Conservation (phyloP, 2,888 invertebrate genomes). For the Drepanosiphum platanoidis region DNA sequence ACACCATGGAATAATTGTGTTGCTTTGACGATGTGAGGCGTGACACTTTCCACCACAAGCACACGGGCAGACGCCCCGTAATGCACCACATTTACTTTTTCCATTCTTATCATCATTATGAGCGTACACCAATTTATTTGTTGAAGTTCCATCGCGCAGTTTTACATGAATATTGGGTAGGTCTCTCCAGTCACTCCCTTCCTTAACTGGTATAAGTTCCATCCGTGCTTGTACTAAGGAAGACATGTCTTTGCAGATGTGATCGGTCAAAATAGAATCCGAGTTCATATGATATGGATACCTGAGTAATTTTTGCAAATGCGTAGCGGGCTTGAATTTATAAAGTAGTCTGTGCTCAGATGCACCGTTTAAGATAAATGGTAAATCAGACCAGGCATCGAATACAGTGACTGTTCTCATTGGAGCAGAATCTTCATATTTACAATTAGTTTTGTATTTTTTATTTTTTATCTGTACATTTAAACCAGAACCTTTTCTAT, state of each 20-base stretch:
- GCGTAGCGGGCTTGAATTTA: conserved; percentile 76
- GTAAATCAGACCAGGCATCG: conserved; percentile 85
- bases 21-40: conserved; percentile 78
- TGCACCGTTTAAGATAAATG: conserved; percentile 78
- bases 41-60: conserved; percentile 75
- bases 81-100: conserved; percentile 68
- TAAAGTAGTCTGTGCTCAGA: conserved; percentile 77
- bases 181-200: conserved; percentile 87
- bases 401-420: conserved; percentile 79
- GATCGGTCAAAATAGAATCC: conserved; percentile 72
- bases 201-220: conserved; percentile 76
- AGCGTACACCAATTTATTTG: conserved; percentile 72
- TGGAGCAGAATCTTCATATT: conserved; percentile 79
- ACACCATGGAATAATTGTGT: conserved; percentile 89
- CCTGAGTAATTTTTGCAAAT: conserved; percentile 73
- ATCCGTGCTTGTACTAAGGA: conserved; percentile 82
- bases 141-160: conserved; percentile 77
- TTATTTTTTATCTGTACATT: conserved; percentile 71
- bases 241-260: conserved; percentile 86
- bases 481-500: conserved; percentile 74
- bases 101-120: conserved; percentile 71
- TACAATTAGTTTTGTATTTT: conserved; percentile 70
- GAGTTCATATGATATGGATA: neutral
- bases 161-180: conserved; percentile 80
- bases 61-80: conserved; percentile 83